Percentiles rank a stretch among this genome's conserved stretches.
Evolutionary conservation across 2,113 vertebrate genomes (phyloP).

Genomic region (Acrocephalus kingi): DNA sequence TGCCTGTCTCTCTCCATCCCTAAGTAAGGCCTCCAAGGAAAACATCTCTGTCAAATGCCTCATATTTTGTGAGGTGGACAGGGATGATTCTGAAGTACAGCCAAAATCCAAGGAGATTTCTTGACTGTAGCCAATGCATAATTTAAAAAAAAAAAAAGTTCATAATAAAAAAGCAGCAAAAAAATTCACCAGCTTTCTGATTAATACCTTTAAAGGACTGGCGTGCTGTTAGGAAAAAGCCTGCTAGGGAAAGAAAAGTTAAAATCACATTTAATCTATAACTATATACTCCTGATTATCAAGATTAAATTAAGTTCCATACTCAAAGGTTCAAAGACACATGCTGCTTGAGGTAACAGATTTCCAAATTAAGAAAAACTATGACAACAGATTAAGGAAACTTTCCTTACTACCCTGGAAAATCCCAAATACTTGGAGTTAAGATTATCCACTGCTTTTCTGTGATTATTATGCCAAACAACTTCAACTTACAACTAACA

Average conservation of each 20-base stretch:
- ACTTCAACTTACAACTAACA: not conserved
- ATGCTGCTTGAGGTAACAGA: not conserved
- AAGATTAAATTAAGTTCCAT: not conserved
- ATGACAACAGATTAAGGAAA: not conserved
- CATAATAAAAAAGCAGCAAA: not conserved
- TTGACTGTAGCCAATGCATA: not conserved
- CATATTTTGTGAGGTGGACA: not conserved
- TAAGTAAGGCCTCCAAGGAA: not conserved
- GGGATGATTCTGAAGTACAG: not conserved
- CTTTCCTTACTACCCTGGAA: not conserved
- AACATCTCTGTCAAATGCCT: not conserved
- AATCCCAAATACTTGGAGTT: not conserved
- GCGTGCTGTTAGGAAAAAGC: not conserved
- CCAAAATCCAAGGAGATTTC: not conserved
- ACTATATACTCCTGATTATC: not conserved
- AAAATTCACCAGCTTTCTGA: not conserved
- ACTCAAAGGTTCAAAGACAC: not conserved
- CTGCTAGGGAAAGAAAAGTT: not conserved
- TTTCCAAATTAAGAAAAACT: not conserved
- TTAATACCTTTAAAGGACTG: not conserved
- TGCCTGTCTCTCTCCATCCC: not conserved
- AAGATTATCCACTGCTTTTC: not conserved
- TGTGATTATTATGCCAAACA: not conserved
- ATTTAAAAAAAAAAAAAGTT: not conserved
- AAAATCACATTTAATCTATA: not conserved